A percentile compares a stretch with the other conserved stretches of the same genome.
Conservation (phyloP, 2,888 invertebrate genomes). For the Acronicta aceris region DNA sequence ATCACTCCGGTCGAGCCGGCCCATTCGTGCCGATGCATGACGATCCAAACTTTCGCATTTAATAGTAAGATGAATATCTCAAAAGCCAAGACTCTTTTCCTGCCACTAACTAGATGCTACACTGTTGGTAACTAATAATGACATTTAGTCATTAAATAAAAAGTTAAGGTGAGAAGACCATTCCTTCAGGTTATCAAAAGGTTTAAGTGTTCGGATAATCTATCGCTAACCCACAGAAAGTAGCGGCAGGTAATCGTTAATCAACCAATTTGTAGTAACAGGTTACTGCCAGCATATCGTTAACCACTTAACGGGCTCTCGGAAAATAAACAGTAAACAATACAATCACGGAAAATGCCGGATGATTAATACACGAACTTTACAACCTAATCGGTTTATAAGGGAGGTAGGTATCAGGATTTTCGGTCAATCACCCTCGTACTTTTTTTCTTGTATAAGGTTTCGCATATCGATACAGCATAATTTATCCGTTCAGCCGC, state of each 20-base stretch:
- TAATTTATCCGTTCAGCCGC: constrained; percentile 70
- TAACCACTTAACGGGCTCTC: constrained; percentile 15
- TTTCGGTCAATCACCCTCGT: constrained; percentile 67
- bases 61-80: too few species aligned
- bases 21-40: too few species aligned
- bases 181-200: neutral
- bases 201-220: constrained; percentile 2
- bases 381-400: constrained; percentile 15
- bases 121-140: neutral
- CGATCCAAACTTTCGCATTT: too few species aligned
- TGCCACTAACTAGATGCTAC: too few species aligned
- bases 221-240: neutral
- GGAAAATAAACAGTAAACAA: constrained; percentile 30
- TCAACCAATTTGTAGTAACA: constrained; percentile 24
- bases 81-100: too few species aligned
- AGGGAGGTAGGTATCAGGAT: constrained; percentile 31
- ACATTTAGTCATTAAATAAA: neutral
- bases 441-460: constrained; percentile 48
- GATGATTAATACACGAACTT: constrained; percentile 29
- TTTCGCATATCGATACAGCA: constrained; percentile 62
- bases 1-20: too few species aligned
- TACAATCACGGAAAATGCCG: constrained; percentile 34
- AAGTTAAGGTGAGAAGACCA: neutral
- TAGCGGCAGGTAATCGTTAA: constrained; percentile 11
- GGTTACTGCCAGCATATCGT: constrained; percentile 17